These are phyloP conservation scores for Gasterosteus nipponicus DNA, from an alignment of 2,113 vertebrate genomes.

Conservation along the genomic window DNA sequence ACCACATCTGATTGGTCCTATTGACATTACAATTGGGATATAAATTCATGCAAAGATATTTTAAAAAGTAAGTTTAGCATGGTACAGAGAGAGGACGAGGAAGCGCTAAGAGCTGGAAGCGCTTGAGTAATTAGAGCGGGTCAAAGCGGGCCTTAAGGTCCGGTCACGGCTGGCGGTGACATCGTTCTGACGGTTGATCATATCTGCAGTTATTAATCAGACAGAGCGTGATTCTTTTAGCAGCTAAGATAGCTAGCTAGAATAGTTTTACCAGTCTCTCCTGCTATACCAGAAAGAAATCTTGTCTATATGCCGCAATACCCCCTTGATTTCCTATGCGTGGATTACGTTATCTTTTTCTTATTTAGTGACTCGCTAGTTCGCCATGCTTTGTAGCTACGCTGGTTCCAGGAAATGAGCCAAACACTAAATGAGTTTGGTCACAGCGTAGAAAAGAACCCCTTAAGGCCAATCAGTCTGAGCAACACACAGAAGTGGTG, in stretches of 20 bases:
- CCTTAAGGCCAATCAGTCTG: neutral
- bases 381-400: too few species aligned
- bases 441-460: neutral
- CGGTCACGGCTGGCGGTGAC: neutral
- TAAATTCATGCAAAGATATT: neutral
- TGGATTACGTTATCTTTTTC: too few species aligned
- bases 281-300: neutral
- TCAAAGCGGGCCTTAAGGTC: neutral
- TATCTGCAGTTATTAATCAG: neutral
- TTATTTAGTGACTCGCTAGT: too few species aligned
- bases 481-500: neutral
- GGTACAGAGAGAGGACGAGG: constrained; percentile 43
- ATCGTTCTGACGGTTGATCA: neutral
- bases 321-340: too few species aligned
- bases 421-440: too few species aligned
- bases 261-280: neutral
- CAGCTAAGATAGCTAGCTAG: neutral
- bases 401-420: neutral
- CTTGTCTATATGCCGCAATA: too few species aligned
- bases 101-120: neutral
- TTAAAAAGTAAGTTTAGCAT: neutral
- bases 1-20: neutral
- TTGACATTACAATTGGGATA: neutral
- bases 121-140: neutral
- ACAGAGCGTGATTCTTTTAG: neutral